phyloP scores from a whole-genome alignment of 2,888 invertebrate genomes.

The Andrena dorsata region DNA sequence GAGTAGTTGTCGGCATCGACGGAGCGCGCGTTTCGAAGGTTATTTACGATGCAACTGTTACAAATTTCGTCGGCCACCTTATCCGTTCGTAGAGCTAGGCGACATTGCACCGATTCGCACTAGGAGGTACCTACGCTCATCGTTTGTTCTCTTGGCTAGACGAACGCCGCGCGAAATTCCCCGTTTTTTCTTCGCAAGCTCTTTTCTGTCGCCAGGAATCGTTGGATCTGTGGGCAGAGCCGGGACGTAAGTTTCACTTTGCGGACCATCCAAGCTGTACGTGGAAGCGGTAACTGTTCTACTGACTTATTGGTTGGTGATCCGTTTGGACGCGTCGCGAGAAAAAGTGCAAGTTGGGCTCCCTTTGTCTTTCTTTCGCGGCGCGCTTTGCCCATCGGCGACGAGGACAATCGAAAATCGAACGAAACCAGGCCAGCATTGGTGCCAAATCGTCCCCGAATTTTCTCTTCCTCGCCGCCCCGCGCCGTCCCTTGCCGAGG shows the following conservation, averaged over 20 bases:
- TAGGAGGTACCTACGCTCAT: conserved; percentile 15
- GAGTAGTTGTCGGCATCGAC: conserved; percentile 6
- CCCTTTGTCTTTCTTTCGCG: conserved; percentile 51
- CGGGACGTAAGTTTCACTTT: conserved; percentile 64
- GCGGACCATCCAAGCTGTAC: conserved; percentile 14
- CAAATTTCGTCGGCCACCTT: too few species aligned
- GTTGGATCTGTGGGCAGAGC: conserved; percentile 57
- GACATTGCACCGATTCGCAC: too few species aligned
- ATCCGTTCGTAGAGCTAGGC: too few species aligned
- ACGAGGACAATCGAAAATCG: conserved; percentile 68
- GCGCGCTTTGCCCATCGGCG: conserved; percentile 51
- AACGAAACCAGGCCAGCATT: conserved; percentile 65
- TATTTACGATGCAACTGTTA: too few species aligned
- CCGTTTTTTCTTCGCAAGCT: conserved; percentile 17
- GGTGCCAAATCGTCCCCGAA: conserved; percentile 64
- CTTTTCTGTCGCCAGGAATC: conserved; percentile 39
- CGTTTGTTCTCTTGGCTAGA: conserved; percentile 57
- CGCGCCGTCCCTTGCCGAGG: conserved; percentile 25
- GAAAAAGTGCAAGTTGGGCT: conserved; percentile 43
- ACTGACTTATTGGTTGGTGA: conserved; percentile 67
- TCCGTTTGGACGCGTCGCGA: conserved; percentile 56
- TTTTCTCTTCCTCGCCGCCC: conserved; percentile 36
- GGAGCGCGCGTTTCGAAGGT: too few species aligned
- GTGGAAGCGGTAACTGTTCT: conserved; percentile 37
- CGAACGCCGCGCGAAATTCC: conserved; percentile 28